Percentiles rank a stretch among this genome's conserved stretches.
Conservation (phyloP, 1,140 invertebrate species). For the Drosophila tani region DNA sequence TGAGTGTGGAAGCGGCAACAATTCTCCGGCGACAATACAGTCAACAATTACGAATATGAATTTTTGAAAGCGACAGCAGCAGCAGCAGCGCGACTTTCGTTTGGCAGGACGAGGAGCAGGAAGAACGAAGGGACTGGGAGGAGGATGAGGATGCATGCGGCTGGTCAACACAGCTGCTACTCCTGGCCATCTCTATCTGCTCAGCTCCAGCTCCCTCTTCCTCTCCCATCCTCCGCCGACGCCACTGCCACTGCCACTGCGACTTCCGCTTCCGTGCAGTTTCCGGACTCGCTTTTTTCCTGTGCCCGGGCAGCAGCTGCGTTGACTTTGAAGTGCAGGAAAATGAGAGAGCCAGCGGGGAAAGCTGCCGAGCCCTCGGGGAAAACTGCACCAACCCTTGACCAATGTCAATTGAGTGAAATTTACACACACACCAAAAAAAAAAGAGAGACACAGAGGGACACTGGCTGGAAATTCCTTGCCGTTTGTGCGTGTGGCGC, state of each 20-base stretch:
- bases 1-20: conserved; percentile 42
- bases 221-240: background rate
- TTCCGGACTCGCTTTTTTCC: conserved; percentile 64
- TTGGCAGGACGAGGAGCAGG: conserved; percentile 12
- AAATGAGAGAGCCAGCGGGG: conserved; percentile 44
- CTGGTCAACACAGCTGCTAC: conserved; percentile 53
- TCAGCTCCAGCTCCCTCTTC: background rate
- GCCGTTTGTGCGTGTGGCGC: conserved; percentile 46
- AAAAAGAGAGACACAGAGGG: conserved; percentile 7
- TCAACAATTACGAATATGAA: conserved; percentile 84
- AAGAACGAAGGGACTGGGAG: background rate
- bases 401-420: conserved; percentile 76
- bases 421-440: conserved; percentile 55
- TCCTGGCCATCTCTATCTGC: conserved; percentile 28
- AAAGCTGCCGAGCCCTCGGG: conserved; percentile 26
- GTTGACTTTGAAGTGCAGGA: conserved; percentile 76
- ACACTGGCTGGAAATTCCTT: conserved; percentile 47
- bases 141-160: conserved; percentile 3
- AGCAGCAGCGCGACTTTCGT: conserved; percentile 60
- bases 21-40: conserved; percentile 75
- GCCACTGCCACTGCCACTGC: conserved; percentile 65
- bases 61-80: conserved; percentile 79
- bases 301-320: conserved; percentile 69
- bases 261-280: conserved; percentile 82
- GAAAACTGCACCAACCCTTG: conserved; percentile 22